Conservation (phyloP, 2,888 invertebrate species). For the Habrosyne pyritoides region DNA sequence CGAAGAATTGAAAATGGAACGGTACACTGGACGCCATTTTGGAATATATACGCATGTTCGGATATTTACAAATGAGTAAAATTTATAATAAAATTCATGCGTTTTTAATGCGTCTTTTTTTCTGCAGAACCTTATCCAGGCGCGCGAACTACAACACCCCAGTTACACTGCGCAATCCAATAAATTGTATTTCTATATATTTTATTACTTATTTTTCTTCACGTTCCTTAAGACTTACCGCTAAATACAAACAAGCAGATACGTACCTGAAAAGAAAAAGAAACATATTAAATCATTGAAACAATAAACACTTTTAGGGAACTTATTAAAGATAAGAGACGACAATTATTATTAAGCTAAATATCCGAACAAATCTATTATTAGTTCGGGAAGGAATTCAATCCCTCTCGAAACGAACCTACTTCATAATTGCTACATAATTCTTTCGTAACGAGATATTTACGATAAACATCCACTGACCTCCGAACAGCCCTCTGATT, state of each 20-base stretch:
- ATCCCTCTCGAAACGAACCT: constrained; percentile 13
- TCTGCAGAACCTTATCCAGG: no score
- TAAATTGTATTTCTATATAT: no score
- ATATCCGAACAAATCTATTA: neutral
- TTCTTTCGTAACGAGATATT: constrained; percentile 29
- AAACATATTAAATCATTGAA: neutral
- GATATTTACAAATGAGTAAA: constrained; percentile 24
- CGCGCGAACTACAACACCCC: no score
- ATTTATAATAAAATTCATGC: constrained; percentile 6
- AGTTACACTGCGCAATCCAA: no score
- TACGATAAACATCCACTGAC: constrained; percentile 18
- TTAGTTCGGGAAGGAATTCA: constrained; percentile 8
- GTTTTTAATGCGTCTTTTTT: no score
- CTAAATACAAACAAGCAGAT: constrained; percentile 9
- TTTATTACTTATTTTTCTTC: no score
- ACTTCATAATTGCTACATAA: constrained; percentile 24
- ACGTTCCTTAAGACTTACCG: no score
- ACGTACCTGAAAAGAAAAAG: constrained; percentile 29
- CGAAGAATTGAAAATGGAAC: constrained; percentile 23
- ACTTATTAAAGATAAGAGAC: neutral
- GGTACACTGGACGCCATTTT: constrained; percentile 27
- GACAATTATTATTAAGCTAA: neutral
- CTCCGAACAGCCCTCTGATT: constrained; percentile 12
- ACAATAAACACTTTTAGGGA: neutral
- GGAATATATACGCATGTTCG: constrained; percentile 19